Evolutionary conservation across 2,113 vertebrate genomes (phyloP).

Genomic region (Astatoreochromis straeleni): DNA sequence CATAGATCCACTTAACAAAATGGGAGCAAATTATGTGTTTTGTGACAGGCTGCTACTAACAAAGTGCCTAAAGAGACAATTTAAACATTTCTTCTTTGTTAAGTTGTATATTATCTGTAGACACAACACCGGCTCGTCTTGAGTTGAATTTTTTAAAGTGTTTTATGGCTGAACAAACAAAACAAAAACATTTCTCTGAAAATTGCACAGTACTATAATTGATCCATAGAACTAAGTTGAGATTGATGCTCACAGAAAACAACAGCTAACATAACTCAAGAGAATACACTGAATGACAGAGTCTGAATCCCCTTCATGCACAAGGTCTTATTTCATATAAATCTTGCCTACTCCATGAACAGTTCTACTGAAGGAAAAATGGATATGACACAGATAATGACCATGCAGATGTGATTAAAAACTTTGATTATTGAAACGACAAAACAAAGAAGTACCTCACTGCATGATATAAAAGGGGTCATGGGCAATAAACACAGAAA

Average conservation of each 20-base stretch:
- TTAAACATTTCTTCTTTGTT: neutral
- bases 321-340: neutral
- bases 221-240: neutral
- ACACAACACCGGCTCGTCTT: neutral
- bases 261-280: conserved; percentile 11
- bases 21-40: neutral
- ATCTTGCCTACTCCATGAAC: neutral
- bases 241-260: neutral
- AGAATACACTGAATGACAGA: neutral
- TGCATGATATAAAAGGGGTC: neutral
- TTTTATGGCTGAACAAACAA: neutral
- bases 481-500: neutral
- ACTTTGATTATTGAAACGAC: neutral
- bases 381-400: neutral
- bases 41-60: neutral
- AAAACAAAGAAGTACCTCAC: neutral
- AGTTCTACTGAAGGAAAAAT: neutral
- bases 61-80: neutral
- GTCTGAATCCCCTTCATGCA: neutral
- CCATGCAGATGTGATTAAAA: neutral
- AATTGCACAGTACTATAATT: neutral
- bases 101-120: neutral
- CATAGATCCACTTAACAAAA: neutral
- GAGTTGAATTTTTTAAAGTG: neutral
- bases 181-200: neutral